These are phyloP conservation scores for Linepithema humile DNA, from an alignment of 1,140 invertebrate species.

Conservation along the genomic window DNA sequence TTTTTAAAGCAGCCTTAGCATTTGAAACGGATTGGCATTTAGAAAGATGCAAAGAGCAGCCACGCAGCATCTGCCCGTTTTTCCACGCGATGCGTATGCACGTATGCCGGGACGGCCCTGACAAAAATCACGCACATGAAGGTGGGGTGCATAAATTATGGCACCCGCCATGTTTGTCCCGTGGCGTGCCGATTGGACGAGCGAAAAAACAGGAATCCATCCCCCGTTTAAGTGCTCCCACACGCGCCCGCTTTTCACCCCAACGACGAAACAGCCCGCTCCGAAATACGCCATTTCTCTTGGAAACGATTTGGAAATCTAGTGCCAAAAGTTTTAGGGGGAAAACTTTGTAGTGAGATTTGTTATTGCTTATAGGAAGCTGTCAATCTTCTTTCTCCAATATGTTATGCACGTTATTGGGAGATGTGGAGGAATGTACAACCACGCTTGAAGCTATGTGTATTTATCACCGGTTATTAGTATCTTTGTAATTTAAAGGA, in stretches of 20 bases:
- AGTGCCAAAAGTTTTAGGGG: conserved; percentile 14
- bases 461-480: not conserved
- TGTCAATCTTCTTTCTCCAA: not conserved
- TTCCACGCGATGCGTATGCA: conserved; percentile 54
- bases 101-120: conserved; percentile 39
- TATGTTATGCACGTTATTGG: not conserved
- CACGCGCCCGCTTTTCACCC: conserved; percentile 59
- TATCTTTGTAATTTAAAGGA: not conserved
- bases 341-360: not conserved
- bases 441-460: not conserved
- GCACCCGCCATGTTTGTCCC: conserved; percentile 71
- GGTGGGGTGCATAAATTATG: conserved; percentile 74
- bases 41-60: conserved; percentile 54
- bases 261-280: conserved; percentile 30
- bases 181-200: conserved; percentile 70
- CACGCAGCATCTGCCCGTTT: conserved; percentile 66
- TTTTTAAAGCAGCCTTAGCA: conserved; percentile 20
- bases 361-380: not conserved
- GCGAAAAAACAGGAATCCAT: conserved; percentile 69
- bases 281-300: conserved; percentile 64
- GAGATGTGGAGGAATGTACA: not conserved
- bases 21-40: conserved; percentile 55
- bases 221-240: conserved; percentile 64
- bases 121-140: conserved; percentile 72
- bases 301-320: conserved; percentile 41